Base-by-base conservation (phyloP, 30 jellyfish, hydroid and myxozoan genomes). In the Pelagia noctiluca region DNA sequence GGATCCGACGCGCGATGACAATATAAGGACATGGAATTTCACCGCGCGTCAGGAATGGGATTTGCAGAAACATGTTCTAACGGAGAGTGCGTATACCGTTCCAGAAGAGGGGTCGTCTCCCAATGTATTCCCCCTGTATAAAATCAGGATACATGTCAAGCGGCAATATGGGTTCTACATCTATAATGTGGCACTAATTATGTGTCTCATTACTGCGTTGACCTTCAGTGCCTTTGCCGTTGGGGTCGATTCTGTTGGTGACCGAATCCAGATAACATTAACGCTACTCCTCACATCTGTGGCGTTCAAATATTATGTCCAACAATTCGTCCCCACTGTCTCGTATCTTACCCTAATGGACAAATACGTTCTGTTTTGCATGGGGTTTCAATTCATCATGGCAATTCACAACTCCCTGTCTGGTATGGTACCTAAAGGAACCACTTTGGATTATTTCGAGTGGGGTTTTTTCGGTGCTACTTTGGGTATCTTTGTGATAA, bases 291-390 rank as follows among this genome's bases (percentile, higher is more conserved):
- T 83, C 34, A 83, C 93, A 0, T 70, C 93, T 49, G 93, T 83
- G 0, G 93, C 93, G 2, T 70, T 83, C 52, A 83, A 83, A 64
- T 83, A 70, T 57, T 70, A 70, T 33, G 87, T 70, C 34, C 86
- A 83, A 29, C 93, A 83, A 71, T 83, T 70, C 63, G 93, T 83
- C 73, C 93, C 93, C 54, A 83, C 87, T 0, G 93, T 83, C 35
- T 83, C 93, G 26, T 83, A 83, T 73, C 49, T 83, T 29, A 83
- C 87, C 0, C 61, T 71, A 18, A 35, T 83, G 87, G 93, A 83
- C 50, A 73, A 71, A 28, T 73, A 83, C 31, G 42, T 83, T 1
- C 49, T 83, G 1, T 65, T 60, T 23, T 73, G 93, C 68, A 83
- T 83, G 93, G 38, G 70, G 0, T 83, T 83, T 66, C 93, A 83